Conservation (phyloP, 2,888 invertebrate species). For the Lydus trimaculatus region DNA sequence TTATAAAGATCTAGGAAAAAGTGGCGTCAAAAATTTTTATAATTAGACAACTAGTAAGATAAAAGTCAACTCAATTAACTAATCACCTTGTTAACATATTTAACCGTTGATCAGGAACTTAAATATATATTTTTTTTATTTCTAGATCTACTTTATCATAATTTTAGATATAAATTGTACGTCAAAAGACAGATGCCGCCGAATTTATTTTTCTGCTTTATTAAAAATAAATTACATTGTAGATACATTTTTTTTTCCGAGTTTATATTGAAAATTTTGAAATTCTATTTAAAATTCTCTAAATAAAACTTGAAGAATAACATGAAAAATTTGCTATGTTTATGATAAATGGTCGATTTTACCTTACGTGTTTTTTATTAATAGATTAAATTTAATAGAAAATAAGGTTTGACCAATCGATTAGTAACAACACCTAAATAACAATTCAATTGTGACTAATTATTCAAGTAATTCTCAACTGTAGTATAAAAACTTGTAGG, state of each 20-base stretch:
- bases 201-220: background rate
- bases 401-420: no score
- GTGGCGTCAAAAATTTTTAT: background rate
- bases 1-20: background rate
- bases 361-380: background rate
- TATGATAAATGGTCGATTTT: background rate
- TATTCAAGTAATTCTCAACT: no score
- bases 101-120: background rate
- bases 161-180: background rate
- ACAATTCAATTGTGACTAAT: no score
- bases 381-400: no score
- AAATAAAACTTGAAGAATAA: background rate
- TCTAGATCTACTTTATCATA: background rate
- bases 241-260: background rate
- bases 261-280: background rate
- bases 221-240: background rate
- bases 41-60: background rate
- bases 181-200: background rate
- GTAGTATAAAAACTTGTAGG: no score
- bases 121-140: background rate
- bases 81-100: background rate
- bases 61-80: slow-evolving; percentile 4
- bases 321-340: background rate
- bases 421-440: no score
- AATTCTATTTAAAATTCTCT: background rate